Base-by-base conservation (phyloP, 2,113 vertebrate species). In the Entosphenus tridentatus region DNA sequence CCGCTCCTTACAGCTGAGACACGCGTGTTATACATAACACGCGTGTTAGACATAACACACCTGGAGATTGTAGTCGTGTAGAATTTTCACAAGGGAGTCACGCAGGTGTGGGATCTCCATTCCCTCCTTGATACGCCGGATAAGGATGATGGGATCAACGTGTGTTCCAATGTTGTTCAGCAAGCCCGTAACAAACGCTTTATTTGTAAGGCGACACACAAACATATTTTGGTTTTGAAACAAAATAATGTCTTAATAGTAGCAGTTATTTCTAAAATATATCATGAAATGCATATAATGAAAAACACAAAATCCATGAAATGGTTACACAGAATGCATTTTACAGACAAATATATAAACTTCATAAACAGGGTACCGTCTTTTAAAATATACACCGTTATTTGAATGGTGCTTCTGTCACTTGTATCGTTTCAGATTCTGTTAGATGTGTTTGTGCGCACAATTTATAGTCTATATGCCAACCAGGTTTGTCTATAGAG, bases 61-160 rank as follows among this genome's bases (percentile, higher is more conserved):
- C 80, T 98, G 93, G 70, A 98, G 81, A 75, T 98, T 98, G 77
- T 98, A 98, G 78, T 98, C 93, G 58, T 98, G 93, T 58, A 98
- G 83, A 75, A 97, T 98, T 80, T 98, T 97, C 72, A 97, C 93
- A 2, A 98, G 78, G 0, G 91, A 98, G 73, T 98, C 92, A 78
- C 93, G 83, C 73, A 98, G 80, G 76, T 92, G 93, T 39, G 93
- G 92, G 78, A 98, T 98, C 79, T 98, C 87, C 93, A 98, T 98
- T 73, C 89, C 89, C 79, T 98, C 93, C 75, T 96, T 96, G 73
- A 98, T 98, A 65, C 92, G 89, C 62, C 87, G 83, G 73, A 98
- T 98, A 73, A 98, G 79, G 18, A 98, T 82, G 75, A 95, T 97
- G 8, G 93, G 93, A 76, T 98, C 91, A 71, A 98, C 89, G 0